Base-by-base conservation (phyloP, 2,888 invertebrate species). In the Dolomedes plantarius region DNA sequence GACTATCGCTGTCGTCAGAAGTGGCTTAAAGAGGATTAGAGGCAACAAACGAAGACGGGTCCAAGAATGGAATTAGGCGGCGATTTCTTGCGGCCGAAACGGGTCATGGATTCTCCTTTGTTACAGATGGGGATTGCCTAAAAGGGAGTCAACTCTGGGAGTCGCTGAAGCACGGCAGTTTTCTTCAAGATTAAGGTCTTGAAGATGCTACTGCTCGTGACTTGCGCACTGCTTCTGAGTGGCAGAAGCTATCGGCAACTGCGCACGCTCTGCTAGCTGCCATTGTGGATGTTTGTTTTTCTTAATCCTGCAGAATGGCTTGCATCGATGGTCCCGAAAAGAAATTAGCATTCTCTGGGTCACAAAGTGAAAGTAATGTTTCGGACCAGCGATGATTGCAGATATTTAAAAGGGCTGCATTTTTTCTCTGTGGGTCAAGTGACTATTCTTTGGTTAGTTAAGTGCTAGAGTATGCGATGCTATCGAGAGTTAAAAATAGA, bases 91-190 rank as follows among this genome's bases (percentile, higher is more conserved):
- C 23, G 69, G 3, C 64, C 69, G 75, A 69, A 75, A 82, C 75
- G 82, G 82, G 82, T 82, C 82, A 82, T 0, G 71, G 82, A 50
- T 9, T 36, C 75, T 69, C 41, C 82, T 75, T 82, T 82, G 82
- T 82, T 46, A 64, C 13, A 62, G 68, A 74, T 74, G 68, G 46
- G 32, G 62, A 36, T 69, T 82, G 41, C 69, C 67, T 31, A 82
- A 82, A 75, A 39, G 32, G 39, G 46, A 41, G 36, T 64, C 73
- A 74, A 28, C 80, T 46, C n/a, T 23, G 19, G 3, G 5, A 56
- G 23, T 56, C 56, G 56, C 23, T 23, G 56, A 56, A 56, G 56
- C 56, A 56, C 23, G 23, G 56, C 19, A 2, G 56, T 23, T 23
- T 56, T 56, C 56, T 56, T 56, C 56, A 56, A 56, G 56, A 56